A percentile compares a stretch with the other conserved stretches of the same genome.
These are phyloP conservation scores for Oxystoma pomonae DNA, from an alignment of 2,888 invertebrate species.

Conservation along the genomic window DNA sequence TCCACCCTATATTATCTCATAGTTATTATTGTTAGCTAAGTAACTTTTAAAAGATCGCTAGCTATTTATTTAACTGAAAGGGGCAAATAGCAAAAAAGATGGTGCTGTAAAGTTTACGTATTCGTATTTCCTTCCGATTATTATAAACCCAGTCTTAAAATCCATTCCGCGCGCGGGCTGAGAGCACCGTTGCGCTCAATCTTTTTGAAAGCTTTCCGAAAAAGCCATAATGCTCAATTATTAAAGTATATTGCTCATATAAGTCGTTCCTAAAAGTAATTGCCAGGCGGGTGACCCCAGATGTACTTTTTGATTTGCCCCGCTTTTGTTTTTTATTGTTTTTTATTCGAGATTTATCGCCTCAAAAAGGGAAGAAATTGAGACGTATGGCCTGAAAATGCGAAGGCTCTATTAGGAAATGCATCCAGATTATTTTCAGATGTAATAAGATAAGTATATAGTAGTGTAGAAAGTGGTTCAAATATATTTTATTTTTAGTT, in stretches of 20 bases:
- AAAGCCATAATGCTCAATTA: slow-evolving; percentile 49
- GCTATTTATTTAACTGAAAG: too few relatives aligned
- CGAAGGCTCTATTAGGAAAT: not conserved
- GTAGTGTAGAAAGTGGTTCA: too few relatives aligned
- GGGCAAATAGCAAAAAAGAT: too few relatives aligned
- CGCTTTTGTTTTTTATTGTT: slow-evolving; percentile 33
- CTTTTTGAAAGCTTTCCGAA: slow-evolving; percentile 48
- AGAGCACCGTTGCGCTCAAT: slow-evolving; percentile 40
- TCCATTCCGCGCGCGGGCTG: too few relatives aligned
- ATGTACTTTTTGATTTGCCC: slow-evolving; percentile 30
- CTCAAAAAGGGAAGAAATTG: slow-evolving; percentile 7
- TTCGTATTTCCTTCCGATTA: too few relatives aligned
- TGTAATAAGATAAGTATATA: not conserved
- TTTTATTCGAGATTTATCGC: slow-evolving; percentile 33
- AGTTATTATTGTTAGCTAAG: too few relatives aligned
- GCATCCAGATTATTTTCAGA: not conserved
- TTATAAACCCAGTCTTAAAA: too few relatives aligned
- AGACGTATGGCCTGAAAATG: not conserved
- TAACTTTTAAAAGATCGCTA: too few relatives aligned
- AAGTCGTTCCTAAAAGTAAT: slow-evolving; percentile 48
- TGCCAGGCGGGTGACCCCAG: slow-evolving; percentile 36
- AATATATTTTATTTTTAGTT: too few relatives aligned
- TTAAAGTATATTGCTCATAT: slow-evolving; percentile 50
- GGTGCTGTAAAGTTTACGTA: too few relatives aligned
- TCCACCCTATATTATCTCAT: too few relatives aligned